These are phyloP conservation scores for Thymelicus acteon DNA, from an alignment of 2,888 invertebrate species.

Conservation along the genomic window DNA sequence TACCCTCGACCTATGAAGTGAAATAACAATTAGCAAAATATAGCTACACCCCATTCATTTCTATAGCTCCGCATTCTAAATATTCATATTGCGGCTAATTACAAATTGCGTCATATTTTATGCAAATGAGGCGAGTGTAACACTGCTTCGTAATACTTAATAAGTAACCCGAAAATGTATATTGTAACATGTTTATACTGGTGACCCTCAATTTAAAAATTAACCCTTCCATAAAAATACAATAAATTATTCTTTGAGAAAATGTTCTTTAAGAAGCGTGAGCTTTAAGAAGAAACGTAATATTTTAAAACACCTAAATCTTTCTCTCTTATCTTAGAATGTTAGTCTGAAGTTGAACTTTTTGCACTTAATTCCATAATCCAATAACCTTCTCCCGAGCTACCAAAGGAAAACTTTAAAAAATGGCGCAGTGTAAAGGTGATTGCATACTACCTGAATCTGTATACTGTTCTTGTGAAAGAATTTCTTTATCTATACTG, in stretches of 20 bases:
- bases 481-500: not conserved
- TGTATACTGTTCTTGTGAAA: not conserved
- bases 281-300: not conserved
- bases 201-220: slow-evolving; percentile 1
- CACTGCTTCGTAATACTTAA: slow-evolving; percentile 6
- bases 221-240: not conserved
- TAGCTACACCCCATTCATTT: slow-evolving; percentile 18
- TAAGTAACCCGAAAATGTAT: slow-evolving; percentile 4
- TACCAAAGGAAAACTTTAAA: slow-evolving; percentile 36
- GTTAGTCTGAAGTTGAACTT: slow-evolving; percentile 19
- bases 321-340: slow-evolving; percentile 5
- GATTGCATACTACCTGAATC: slow-evolving; percentile 26
- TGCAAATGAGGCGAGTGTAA: slow-evolving; percentile 6
- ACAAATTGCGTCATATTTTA: slow-evolving; percentile 23
- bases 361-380: slow-evolving; percentile 33
- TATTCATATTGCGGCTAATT: slow-evolving; percentile 27
- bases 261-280: not conserved
- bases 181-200: too few relatives aligned
- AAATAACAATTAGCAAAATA: slow-evolving; percentile 39
- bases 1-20: slow-evolving; percentile 36
- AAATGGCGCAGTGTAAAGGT: slow-evolving; percentile 24
- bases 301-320: not conserved
- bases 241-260: not conserved
- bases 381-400: slow-evolving; percentile 25
- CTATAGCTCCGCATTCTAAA: slow-evolving; percentile 18